phyloP scores from a whole-genome alignment of 2,888 invertebrate genomes.

The Luffia ferchaultella region DNA sequence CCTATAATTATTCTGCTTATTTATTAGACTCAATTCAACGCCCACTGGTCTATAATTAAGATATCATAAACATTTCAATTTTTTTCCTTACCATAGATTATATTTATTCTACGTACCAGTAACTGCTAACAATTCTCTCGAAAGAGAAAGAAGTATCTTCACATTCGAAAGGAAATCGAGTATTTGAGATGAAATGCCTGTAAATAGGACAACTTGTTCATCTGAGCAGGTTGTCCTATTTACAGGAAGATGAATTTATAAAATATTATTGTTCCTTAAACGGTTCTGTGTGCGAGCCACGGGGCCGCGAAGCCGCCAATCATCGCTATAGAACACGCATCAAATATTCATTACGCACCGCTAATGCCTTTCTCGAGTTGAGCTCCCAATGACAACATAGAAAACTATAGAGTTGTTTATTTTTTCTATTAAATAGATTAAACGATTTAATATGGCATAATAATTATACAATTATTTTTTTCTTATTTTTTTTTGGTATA shows the following conservation, averaged over 20 bases:
- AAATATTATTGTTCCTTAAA: not conserved
- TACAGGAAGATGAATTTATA: not conserved
- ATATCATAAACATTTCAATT: not conserved
- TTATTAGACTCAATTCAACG: not conserved
- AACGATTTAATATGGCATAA: too few species aligned
- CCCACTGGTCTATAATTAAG: not conserved
- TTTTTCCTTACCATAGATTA: too few species aligned
- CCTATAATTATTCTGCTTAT: not conserved
- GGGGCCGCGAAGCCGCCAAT: slow-evolving; percentile 3
- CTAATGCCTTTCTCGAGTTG: slow-evolving; percentile 6
- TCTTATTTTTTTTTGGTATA: too few species aligned
- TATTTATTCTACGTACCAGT: too few species aligned
- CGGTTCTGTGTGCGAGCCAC: not conserved
- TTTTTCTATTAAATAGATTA: not conserved
- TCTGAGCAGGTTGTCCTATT: too few species aligned
- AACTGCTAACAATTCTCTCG: too few species aligned
- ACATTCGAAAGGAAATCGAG: too few species aligned
- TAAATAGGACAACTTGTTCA: too few species aligned
- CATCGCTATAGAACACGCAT: slow-evolving; percentile 3
- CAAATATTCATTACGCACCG: slow-evolving; percentile 6
- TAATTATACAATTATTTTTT: too few species aligned
- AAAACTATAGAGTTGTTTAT: not conserved
- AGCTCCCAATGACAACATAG: slow-evolving; percentile 1
- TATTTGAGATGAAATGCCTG: too few species aligned
- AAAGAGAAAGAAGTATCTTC: too few species aligned